Conservation (phyloP, 2,888 invertebrate genomes). For the Alitta virens region DNA sequence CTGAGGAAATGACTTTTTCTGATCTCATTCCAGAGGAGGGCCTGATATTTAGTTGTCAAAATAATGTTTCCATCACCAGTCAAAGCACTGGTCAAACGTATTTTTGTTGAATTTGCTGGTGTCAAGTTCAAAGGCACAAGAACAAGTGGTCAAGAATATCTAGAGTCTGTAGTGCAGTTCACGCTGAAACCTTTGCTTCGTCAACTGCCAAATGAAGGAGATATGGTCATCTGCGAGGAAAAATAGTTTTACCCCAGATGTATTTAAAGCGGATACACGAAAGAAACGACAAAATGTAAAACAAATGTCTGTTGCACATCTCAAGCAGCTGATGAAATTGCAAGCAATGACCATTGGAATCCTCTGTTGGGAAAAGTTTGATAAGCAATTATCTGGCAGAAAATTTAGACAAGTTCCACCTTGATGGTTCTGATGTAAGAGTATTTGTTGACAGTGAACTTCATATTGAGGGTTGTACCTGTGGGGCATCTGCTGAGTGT, state of each 20-base stretch:
- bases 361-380: neutral
- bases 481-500: neutral
- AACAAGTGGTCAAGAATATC: neutral
- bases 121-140: neutral
- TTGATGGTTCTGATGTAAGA: neutral
- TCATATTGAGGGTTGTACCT: neutral
- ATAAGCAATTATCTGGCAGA: constrained; percentile 4
- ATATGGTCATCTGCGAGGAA: constrained; percentile 27
- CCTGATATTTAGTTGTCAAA: too few species aligned
- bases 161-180: constrained; percentile 19
- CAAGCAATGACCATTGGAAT: neutral
- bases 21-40: too few species aligned
- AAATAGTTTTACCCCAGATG: constrained; percentile 28
- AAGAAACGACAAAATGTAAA: neutral
- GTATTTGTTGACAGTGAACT: neutral
- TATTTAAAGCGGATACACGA: constrained; percentile 17
- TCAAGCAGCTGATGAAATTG: constrained; percentile 8
- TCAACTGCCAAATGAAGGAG: constrained; percentile 7
- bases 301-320: neutral
- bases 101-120: neutral
- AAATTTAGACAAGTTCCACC: neutral
- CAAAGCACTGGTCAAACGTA: neutral
- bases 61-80: neutral
- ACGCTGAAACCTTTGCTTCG: constrained; percentile 10
- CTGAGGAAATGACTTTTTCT: neutral